These are phyloP conservation scores for Orthosia gracilis DNA, from an alignment of 2,888 invertebrate genomes.

Conservation along the genomic window DNA sequence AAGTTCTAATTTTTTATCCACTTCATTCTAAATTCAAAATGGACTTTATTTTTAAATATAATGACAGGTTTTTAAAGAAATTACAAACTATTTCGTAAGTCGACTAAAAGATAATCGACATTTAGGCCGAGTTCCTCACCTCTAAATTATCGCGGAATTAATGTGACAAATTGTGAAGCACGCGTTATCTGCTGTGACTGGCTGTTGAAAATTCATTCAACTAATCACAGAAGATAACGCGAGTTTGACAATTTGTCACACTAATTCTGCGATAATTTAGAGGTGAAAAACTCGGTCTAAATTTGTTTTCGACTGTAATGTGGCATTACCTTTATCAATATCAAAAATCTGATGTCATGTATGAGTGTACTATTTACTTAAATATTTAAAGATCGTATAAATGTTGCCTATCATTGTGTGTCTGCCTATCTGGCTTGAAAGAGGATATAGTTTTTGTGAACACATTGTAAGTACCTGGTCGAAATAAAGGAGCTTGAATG, in stretches of 20 bases:
- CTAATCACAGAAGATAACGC: too few species aligned
- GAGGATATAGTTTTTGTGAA: constrained; percentile 54
- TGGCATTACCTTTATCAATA: constrained; percentile 43
- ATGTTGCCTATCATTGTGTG: constrained; percentile 50
- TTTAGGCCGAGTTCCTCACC: too few species aligned
- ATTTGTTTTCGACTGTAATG: constrained; percentile 21
- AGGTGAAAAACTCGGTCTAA: too few species aligned
- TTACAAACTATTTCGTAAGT: neutral
- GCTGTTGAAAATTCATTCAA: too few species aligned
- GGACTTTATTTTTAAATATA: neutral
- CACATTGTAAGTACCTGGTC: constrained; percentile 77
- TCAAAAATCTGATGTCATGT: constrained; percentile 8
- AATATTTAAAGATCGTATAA: constrained; percentile 35
- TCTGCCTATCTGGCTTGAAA: constrained; percentile 49
- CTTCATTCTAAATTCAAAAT: neutral
- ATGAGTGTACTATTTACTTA: constrained; percentile 35
- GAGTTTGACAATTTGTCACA: too few species aligned
- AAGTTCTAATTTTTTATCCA: neutral
- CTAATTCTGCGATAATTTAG: too few species aligned
- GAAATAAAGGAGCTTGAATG: constrained; percentile 90
- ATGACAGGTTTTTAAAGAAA: neutral
- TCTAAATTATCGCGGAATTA: too few species aligned
- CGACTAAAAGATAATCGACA: neutral
- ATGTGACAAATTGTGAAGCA: too few species aligned
- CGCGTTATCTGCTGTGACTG: too few species aligned